A percentile compares a stretch with the other conserved stretches of the same genome.
Conservation (phyloP, 2,797 vertebrate genomes). For the Amblyraja radiata region DNA sequence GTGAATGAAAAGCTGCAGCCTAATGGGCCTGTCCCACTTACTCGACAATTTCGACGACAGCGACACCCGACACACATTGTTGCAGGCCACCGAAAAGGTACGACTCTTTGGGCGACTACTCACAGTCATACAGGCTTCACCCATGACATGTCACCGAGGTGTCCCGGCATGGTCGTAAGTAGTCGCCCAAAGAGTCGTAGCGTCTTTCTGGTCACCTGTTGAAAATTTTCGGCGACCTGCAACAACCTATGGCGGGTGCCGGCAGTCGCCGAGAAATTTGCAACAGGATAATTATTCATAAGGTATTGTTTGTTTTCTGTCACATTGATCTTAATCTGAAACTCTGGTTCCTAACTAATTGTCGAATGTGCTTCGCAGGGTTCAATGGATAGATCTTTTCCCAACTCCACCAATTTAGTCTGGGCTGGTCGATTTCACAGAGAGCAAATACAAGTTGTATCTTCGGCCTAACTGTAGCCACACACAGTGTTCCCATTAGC, state of each 20-base stretch:
- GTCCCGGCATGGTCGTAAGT: no score
- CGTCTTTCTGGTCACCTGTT: no score
- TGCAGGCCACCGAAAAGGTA: no score
- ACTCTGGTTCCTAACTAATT: background rate
- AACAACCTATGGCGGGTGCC: no score
- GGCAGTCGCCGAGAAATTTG: background rate
- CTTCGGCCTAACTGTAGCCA: background rate
- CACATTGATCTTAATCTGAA: background rate
- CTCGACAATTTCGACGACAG: no score
- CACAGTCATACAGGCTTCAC: no score
- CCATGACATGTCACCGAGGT: no score
- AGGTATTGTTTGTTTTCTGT: background rate
- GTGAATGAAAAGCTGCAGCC: background rate
- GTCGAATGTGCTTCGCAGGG: background rate
- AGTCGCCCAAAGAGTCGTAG: no score
- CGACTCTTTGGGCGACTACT: no score
- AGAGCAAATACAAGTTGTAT: slow-evolving; percentile 10
- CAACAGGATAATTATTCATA: slow-evolving; percentile 3
- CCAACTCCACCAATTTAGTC: background rate
- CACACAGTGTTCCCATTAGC: background rate
- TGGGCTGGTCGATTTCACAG: background rate
- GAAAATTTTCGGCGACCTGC: no score
- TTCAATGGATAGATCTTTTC: background rate
- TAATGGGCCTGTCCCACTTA: no score
- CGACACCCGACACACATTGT: no score